Conservation (phyloP, 1,140 invertebrate species). For the Saccostrea glomerata region DNA sequence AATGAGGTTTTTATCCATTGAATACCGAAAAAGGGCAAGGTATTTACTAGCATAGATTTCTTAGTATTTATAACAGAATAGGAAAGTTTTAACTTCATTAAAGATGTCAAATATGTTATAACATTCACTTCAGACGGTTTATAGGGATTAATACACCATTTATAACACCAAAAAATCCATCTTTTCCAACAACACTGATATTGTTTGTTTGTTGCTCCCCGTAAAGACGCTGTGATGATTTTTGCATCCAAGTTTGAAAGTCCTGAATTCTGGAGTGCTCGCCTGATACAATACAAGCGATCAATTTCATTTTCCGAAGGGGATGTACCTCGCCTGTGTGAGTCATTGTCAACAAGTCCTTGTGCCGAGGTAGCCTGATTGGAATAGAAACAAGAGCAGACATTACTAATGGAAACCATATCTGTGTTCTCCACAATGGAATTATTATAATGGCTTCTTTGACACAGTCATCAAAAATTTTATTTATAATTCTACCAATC, state of each 20-base stretch:
- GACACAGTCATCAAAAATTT: constrained; percentile 21
- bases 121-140: constrained; percentile 32
- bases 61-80: constrained; percentile 52
- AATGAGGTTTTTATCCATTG: constrained; percentile 9
- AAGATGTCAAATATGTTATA: constrained; percentile 39
- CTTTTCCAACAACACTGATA: constrained; percentile 44
- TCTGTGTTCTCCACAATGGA: constrained; percentile 42
- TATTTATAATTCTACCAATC: constrained; percentile 32
- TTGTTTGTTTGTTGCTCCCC: constrained; percentile 43
- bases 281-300: constrained; percentile 46
- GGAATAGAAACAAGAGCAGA: constrained; percentile 39
- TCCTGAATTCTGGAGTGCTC: constrained; percentile 6
- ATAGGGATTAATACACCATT: constrained; percentile 43
- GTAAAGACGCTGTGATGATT: constrained; percentile 43
- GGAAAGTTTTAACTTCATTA: constrained; percentile 29
- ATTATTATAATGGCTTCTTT: constrained; percentile 40
- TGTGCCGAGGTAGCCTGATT: constrained; percentile 28
- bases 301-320: background rate
- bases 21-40: constrained; percentile 42
- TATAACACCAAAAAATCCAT: constrained; percentile 53
- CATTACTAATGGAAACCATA: constrained; percentile 43
- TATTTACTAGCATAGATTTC: constrained; percentile 44
- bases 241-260: constrained; percentile 38
- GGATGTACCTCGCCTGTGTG: constrained; percentile 20
- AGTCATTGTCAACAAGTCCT: constrained; percentile 1